Evolutionary conservation across 1,140 invertebrate genomes (phyloP).

Genomic region (Caenorhabditis elegans): DNA sequence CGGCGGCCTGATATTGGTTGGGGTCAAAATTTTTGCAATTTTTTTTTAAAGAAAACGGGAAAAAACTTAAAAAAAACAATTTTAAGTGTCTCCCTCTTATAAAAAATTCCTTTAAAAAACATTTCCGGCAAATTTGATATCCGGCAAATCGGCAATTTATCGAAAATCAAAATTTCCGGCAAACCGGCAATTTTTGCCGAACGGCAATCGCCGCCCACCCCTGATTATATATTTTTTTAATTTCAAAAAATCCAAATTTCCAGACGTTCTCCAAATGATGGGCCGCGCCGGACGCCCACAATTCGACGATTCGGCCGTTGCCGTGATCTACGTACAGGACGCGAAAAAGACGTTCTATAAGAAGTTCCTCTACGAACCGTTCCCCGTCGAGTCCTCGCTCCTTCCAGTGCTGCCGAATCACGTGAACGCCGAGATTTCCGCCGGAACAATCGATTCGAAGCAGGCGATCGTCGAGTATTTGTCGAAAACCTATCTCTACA

Average conservation of each 20-base stretch:
- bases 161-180: no score
- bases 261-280: slow-evolving; percentile 93
- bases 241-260: background rate
- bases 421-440: slow-evolving; percentile 91
- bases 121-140: no score
- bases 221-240: background rate
- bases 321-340: slow-evolving; percentile 95
- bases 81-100: no score
- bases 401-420: slow-evolving; percentile 89
- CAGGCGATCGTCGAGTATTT: slow-evolving; percentile 94
- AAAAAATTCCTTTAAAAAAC: no score
- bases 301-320: slow-evolving; percentile 90
- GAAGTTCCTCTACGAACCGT: slow-evolving; percentile 97
- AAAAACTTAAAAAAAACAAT: no score
- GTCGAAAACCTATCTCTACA: slow-evolving; percentile 97
- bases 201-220: no score
- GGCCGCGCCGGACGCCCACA: slow-evolving; percentile 92
- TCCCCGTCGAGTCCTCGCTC: slow-evolving; percentile 95
- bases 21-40: no score
- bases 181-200: no score
- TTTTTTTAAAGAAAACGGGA: no score
- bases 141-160: no score
- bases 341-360: slow-evolving; percentile 99
- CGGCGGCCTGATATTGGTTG: no score
- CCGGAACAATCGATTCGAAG: slow-evolving; percentile 87